phyloP scores from a whole-genome alignment of 2,113 vertebrate genomes.

The Eudyptes chrysolophus region DNA sequence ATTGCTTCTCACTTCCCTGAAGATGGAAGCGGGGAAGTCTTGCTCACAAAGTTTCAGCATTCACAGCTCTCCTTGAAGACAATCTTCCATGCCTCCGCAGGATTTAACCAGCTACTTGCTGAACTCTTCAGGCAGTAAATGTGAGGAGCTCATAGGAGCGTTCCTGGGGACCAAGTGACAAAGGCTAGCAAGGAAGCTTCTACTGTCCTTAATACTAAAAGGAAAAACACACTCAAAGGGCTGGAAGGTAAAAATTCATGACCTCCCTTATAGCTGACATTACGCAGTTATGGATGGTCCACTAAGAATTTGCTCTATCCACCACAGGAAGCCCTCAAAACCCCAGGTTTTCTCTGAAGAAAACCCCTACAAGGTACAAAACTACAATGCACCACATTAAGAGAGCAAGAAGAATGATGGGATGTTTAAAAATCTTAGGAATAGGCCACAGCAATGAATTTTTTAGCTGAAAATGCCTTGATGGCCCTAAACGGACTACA shows the following conservation, averaged over 20 bases:
- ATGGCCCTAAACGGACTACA: neutral
- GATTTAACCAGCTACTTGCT: neutral
- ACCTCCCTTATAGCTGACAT: neutral
- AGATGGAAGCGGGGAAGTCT: neutral
- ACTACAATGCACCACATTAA: neutral
- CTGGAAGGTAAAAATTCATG: neutral
- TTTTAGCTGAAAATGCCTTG: neutral
- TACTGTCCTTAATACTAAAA: neutral
- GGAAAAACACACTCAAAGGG: neutral
- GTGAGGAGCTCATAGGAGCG: accelerated
- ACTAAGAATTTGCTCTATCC: neutral
- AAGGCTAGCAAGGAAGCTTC: neutral
- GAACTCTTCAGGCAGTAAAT: neutral
- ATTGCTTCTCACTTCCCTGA: neutral
- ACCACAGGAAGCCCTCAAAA: neutral
- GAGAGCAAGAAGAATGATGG: neutral
- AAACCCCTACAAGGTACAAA: neutral
- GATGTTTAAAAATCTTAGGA: neutral
- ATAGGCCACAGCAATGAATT: neutral
- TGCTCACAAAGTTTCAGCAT: neutral
- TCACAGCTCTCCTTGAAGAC: neutral
- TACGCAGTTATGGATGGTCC: neutral
- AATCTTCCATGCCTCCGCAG: neutral
- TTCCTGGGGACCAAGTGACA: neutral
- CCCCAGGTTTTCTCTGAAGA: accelerated